Base-by-base conservation (phyloP, 2,888 invertebrate species). In the Mesoligia furuncula region DNA sequence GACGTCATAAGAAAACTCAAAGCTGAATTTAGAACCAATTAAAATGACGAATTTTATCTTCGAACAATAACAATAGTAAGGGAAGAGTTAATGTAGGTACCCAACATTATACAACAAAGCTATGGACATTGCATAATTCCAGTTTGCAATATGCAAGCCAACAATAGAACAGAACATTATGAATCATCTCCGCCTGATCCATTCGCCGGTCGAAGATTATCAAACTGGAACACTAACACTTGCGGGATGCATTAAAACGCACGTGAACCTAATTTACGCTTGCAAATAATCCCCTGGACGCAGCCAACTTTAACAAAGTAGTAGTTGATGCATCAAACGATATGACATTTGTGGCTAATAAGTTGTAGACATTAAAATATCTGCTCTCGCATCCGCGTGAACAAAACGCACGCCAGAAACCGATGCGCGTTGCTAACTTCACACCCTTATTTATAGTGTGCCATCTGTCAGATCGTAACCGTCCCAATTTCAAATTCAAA, bases 211-310 rank as follows among this genome's bases (percentile, higher is more conserved):
- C 93, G 93, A 95, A 96, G 96, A 96, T 96, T 96, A 96, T 96
- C 96, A 93, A 96, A 96, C 94, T 96, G 93, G 96, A 96, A 91
- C 96, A 94, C 95, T 94, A 95, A 94, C 95, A 94, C 94, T 95
- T 93, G 93, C 94, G 90, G 93, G 92, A 93, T 95, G 95, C 96
- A 96, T 96, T 96, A 96, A 95, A 96, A 96, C 93, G 93, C 96
- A 96, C 95, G 96, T 95, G 96, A 95, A 94, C 90, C 95, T 96
- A 96, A 96, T 96, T 96, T 96, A 95, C 96, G 92, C 93, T 87
- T 91, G 91, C 92, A 93, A 95, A 95, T 95, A 94, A 94, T 94
- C 92, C 90, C 85, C 81, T 85, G 85, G 89, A 90, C 88, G 91
- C 88, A 88, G 92, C 92, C 92, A 93, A 93, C 92, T 92, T 93